Evolutionary conservation across 2,797 vertebrate species (phyloP).

Genomic region (Pteronotus mesoamericanus): DNA sequence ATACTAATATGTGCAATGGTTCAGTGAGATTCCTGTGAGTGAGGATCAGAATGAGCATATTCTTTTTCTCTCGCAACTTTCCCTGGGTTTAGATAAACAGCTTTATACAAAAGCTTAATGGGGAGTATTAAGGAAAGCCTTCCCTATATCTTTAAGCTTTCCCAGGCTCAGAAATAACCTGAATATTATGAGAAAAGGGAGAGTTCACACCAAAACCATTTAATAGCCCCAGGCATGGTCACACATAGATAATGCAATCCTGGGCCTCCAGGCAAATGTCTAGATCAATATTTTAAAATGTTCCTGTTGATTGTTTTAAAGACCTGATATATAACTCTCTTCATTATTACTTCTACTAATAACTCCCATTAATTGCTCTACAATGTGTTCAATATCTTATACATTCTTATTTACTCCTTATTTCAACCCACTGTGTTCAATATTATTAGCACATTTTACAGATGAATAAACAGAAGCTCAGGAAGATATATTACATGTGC

Average conservation of each 20-base stretch:
- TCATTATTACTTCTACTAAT: background rate
- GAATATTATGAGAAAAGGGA: background rate
- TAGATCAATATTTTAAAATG: background rate
- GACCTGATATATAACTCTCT: background rate
- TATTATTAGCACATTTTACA: background rate
- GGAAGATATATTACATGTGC: background rate
- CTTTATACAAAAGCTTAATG: background rate
- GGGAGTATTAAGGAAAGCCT: background rate
- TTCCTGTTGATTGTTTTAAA: background rate
- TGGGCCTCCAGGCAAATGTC: background rate
- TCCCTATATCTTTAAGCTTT: background rate
- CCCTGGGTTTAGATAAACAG: background rate
- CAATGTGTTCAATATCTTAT: background rate
- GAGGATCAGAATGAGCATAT: background rate
- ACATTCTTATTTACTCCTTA: background rate
- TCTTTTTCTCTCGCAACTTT: background rate
- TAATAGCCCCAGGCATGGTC: background rate
- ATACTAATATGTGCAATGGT: background rate
- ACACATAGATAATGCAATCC: background rate
- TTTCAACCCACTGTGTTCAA: background rate
- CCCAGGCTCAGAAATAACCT: background rate
- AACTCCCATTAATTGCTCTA: background rate
- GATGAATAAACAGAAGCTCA: background rate
- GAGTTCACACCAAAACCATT: background rate
- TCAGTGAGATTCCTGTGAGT: background rate